phyloP scores from a whole-genome alignment of 2,113 vertebrate species.

The Pelodiscus sinensis region DNA sequence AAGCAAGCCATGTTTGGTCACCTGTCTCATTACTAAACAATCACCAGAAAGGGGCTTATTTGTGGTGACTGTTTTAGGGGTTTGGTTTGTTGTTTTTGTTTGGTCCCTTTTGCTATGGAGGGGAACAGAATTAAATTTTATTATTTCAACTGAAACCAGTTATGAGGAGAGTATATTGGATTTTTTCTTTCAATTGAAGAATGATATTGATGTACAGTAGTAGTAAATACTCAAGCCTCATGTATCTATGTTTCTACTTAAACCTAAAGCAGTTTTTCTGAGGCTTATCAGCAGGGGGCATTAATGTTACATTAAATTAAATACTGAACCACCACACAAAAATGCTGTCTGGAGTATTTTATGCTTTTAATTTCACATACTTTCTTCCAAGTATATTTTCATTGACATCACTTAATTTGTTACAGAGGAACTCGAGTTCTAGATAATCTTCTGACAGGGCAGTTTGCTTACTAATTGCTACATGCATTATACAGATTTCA shows the following conservation, averaged over 20 bases:
- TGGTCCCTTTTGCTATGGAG: not conserved
- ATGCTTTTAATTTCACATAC: not conserved
- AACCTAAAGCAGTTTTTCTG: constrained; percentile 1
- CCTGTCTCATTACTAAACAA: not conserved
- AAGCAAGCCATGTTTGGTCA: not conserved
- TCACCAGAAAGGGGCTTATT: not conserved
- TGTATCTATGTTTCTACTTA: not conserved
- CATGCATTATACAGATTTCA: not conserved
- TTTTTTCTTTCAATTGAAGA: not conserved
- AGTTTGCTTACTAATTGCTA: not conserved
- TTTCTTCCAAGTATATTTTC: not conserved
- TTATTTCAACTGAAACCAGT: not conserved
- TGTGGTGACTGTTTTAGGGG: not conserved
- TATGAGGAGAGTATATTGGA: not conserved
- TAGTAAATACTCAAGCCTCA: not conserved
- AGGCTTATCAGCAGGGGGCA: constrained; percentile 69
- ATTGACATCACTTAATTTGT: not conserved
- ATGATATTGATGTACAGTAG: not conserved
- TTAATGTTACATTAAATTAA: constrained; percentile 28
- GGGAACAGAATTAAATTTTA: not conserved
- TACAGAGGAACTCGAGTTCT: constrained; percentile 1
- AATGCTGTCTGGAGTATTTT: not conserved
- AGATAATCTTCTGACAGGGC: not conserved
- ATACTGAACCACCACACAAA: not conserved
- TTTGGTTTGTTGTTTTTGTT: not conserved